Evolutionary conservation across 2,797 vertebrate genomes (phyloP), one percentile per base, ranked within the genome.

Genomic region (Cyprinodon diabolis): DNA sequence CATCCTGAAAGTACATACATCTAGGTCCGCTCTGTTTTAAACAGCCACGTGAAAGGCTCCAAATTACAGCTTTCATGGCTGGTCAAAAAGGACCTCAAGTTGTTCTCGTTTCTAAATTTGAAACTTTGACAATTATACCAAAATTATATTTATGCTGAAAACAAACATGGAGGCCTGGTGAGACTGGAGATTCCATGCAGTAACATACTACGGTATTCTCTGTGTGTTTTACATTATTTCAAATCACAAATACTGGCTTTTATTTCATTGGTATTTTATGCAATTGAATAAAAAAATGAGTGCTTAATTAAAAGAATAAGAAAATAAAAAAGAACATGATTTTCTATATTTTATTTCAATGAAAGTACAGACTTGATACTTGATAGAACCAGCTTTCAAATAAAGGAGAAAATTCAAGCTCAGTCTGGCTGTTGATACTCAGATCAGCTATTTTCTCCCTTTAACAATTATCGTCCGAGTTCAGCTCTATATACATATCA

Each of bases 101-200:
- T 70, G 84, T 86, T 86, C 81, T 84, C 80, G 73, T 84, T 25
- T 68, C 83, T 75, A 77, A 86, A 85, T 85, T 84, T 86, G 69
- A 76, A 54, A 72, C 70, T 55, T 80, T 71, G 68, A 77, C 78
- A 82, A 86, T 86, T 75, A 77, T 74, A 77, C 54, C 81, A 76
- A 81, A 83, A 73, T 71, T 81, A 9, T 72, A 80, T 86, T 82
- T 83, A 51, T 74, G 67, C 74, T 82, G 79, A 80, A 85, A 84
- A 80, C 69, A 70, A 76, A 80, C 43, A 67, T 4, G 71, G 80
- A 43, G 40, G 40, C 40, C 66, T 66, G 66, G 51, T 71, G 68
- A 72, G 51, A 69, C 71, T 74, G 60, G 37, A 65, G 37, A 45
- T 63, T 14, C 10, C 62, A 23, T 12, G n/a, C 10, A 23, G 21